Conservation (phyloP, 2,797 vertebrate genomes). For the Fistularia tabacaria region DNA sequence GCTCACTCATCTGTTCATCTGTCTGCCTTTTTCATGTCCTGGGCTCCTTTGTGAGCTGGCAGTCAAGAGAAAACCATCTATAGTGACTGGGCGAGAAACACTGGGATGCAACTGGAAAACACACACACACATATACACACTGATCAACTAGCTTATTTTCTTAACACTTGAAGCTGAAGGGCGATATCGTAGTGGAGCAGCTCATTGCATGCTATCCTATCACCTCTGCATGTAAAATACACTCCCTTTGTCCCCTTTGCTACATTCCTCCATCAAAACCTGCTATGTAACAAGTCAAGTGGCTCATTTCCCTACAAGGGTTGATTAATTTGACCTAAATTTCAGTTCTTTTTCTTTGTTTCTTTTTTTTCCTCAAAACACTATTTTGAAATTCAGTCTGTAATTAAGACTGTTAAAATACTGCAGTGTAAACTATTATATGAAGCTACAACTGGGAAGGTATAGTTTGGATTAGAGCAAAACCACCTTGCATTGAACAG, state of each 20-base stretch:
- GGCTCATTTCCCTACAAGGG: constrained; percentile 14
- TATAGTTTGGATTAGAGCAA: too few species aligned
- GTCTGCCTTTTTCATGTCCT: too few species aligned
- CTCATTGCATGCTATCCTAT: constrained; percentile 10
- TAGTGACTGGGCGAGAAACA: constrained; percentile 78
- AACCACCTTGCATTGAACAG: too few species aligned
- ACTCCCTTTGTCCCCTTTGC: constrained; percentile 55
- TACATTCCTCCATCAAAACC: constrained; percentile 49
- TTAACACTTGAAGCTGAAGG: constrained; percentile 36
- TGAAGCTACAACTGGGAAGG: not conserved
- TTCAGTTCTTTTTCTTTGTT: too few species aligned
- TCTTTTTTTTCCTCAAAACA: too few species aligned
- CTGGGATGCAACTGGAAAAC: constrained; percentile 30
- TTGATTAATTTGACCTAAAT: constrained; percentile 1
- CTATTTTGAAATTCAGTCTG: constrained; percentile 4
- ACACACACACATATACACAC: constrained; percentile 2
- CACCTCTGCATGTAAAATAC: constrained; percentile 7
- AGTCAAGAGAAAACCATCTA: constrained; percentile 36
- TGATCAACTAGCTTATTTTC: constrained; percentile 35
- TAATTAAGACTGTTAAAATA: constrained; percentile 29
- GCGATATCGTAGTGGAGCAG: constrained; percentile 32
- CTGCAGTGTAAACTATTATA: constrained; percentile 11
- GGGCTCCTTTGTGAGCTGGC: not conserved
- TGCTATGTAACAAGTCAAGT: constrained; percentile 2
- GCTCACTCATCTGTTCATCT: too few species aligned